Evolutionary conservation across 2,797 vertebrate species (phyloP), one percentile per base, ranked within the genome.

Genomic region (Anguilla megastoma): DNA sequence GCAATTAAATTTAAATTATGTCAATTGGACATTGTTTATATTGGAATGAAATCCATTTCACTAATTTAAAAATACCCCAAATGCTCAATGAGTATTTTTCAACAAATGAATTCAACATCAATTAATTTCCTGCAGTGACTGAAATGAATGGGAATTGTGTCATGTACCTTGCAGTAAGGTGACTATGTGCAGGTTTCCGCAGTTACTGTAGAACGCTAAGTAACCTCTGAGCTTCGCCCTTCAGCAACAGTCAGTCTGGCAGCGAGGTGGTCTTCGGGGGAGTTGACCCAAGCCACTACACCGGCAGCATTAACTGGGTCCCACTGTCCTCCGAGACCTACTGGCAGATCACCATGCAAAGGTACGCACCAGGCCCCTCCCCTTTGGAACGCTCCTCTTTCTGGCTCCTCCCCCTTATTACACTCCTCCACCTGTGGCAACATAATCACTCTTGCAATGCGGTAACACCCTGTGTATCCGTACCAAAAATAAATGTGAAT

Each of bases 321-420:
- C 86, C 86, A 0, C 45, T 89, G 21, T 85, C 86, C 33, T 41
- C 82, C 10, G 66, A 89, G 82, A 63, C 56, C 82, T 89, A 89
- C 86, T 89, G 88, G 88, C 85, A 89, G 83, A 89, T 87, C 82
- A 69, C 33, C 33, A 69, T 89, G 63, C 83, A 87, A 18, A 89
- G 66, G 88, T 89, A 79, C 41, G 88, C 21, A 48, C 21, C 27
- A n/a, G n/a, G 24, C 41, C 7, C 45, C 18, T 74, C 60, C 36
- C 69, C 48, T 21, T 21, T 7, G 7, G 24, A 33, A 41, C 36
- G 36, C 21, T 21, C 58, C 63, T 33, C 27, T 7, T 10, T 12
- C 27, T 74, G 71, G 58, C 14, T 4, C 58, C 58, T 4, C 58
- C 58, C 58, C 21, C 58, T 14, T n/a, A 27, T 24, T 41, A 41